Evolutionary conservation across 35 echinoderm and acorn worm species (phyloP).

Genomic region (Strongylocentrotus purpuratus): DNA sequence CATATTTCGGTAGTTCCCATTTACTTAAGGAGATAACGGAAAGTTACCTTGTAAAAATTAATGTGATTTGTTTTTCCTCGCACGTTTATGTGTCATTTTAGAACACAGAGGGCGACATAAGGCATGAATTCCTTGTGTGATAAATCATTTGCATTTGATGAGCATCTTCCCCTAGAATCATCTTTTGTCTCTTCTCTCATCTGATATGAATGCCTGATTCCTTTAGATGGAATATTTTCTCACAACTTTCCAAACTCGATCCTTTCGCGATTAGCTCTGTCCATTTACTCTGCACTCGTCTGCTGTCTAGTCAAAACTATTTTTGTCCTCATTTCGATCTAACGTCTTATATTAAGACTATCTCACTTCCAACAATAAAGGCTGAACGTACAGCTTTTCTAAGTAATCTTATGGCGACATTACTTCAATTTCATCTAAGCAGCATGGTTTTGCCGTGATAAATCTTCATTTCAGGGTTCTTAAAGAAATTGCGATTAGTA

Average conservation of each 20-base stretch:
- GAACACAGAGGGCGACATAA: neutral
- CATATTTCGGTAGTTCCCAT: no score
- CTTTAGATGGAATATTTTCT: neutral
- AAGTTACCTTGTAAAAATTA: neutral
- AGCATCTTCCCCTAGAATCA: slow-evolving; percentile 8
- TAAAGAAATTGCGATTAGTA: no score
- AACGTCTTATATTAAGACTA: neutral
- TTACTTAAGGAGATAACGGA: no score
- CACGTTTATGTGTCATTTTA: neutral
- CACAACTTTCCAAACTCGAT: neutral
- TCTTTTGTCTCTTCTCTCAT: neutral
- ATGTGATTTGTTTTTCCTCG: neutral
- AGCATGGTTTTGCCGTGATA: no score
- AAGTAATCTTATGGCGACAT: no score
- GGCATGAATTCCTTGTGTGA: neutral
- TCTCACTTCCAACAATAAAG: no score
- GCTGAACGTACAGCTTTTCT: no score
- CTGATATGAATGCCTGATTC: neutral
- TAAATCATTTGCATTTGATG: neutral
- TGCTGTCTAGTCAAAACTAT: neutral
- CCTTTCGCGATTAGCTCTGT: neutral
- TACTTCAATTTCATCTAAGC: no score
- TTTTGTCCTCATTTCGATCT: neutral
- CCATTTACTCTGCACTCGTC: neutral
- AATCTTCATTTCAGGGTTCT: no score